Evolutionary conservation across 2,113 vertebrate species (phyloP).

Genomic region (Sylvietta virens): DNA sequence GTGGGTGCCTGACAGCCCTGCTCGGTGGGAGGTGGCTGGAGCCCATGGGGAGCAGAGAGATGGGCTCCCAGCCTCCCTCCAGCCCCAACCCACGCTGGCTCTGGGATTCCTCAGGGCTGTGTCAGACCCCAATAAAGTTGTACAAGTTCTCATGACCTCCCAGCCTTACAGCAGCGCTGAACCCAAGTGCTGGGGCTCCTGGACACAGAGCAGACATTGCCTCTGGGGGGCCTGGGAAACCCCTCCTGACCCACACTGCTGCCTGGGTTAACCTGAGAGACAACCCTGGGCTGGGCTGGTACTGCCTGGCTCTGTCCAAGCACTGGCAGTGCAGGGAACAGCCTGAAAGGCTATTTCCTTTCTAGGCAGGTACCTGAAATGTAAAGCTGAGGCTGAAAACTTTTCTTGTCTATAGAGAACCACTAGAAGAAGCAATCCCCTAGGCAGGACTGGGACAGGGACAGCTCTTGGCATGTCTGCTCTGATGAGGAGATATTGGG

Average conservation of each 20-base stretch:
- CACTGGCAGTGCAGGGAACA: not conserved
- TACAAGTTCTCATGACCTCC: constrained; percentile 39
- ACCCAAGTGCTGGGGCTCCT: rapidly evolving
- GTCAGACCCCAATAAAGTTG: constrained; percentile 30
- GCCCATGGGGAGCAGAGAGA: rapidly evolving
- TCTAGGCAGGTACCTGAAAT: not conserved
- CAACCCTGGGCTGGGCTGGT: not conserved
- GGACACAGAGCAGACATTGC: constrained; percentile 15
- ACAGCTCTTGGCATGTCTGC: not conserved
- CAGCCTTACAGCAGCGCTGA: not conserved
- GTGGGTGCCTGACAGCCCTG: not conserved
- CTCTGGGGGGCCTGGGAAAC: not conserved
- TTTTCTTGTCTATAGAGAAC: not conserved
- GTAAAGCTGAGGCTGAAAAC: not conserved
- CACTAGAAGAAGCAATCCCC: not conserved
- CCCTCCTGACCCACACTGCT: not conserved
- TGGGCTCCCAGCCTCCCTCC: not conserved
- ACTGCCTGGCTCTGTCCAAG: not conserved
- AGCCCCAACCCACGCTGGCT: not conserved
- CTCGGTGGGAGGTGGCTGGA: not conserved
- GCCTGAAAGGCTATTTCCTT: not conserved
- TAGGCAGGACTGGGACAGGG: not conserved
- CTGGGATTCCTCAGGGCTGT: constrained; percentile 43
- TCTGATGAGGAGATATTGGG: not conserved
- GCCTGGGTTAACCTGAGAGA: not conserved